Evolutionary conservation across 92 coral and sea anemone species (phyloP).

Genomic region (Siderastrea siderea): DNA sequence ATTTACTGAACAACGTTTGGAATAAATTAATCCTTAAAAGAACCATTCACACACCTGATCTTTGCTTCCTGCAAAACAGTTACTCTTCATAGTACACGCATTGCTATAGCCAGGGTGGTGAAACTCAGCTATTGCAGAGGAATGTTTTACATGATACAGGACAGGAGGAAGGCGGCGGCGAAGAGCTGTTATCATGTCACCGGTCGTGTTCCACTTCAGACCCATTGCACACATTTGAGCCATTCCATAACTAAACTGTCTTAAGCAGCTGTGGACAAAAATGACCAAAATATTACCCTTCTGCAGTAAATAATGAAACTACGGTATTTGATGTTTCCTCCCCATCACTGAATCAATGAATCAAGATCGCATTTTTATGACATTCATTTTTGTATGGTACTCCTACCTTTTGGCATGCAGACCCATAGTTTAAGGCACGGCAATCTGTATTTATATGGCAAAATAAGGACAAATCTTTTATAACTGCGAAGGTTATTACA

Average conservation of each 20-base stretch:
- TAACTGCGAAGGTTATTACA: no score
- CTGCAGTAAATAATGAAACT: no score
- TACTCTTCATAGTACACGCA: conserved; percentile 95
- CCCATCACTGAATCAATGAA: no score
- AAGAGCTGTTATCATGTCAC: conserved; percentile 87
- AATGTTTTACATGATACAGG: conserved; percentile 80
- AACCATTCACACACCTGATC: conserved; percentile 78
- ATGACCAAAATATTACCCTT: neutral
- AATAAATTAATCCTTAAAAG: neutral
- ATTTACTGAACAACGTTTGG: neutral
- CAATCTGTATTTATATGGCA: no score
- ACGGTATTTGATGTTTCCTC: neutral
- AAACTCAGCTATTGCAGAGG: conserved; percentile 86
- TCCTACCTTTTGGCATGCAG: no score
- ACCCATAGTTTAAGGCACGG: no score
- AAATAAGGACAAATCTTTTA: no score
- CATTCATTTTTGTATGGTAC: no score
- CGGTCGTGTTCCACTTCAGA: conserved; percentile 90
- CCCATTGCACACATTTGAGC: conserved; percentile 94
- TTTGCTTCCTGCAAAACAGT: conserved; percentile 94
- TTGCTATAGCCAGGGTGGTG: conserved; percentile 95
- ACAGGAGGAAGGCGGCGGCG: conserved; percentile 94
- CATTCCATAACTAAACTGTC: conserved; percentile 71
- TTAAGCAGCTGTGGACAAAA: conserved; percentile 68
- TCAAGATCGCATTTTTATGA: no score